Conservation (phyloP, 1,140 invertebrate species). For the Carposina sasakii region DNA sequence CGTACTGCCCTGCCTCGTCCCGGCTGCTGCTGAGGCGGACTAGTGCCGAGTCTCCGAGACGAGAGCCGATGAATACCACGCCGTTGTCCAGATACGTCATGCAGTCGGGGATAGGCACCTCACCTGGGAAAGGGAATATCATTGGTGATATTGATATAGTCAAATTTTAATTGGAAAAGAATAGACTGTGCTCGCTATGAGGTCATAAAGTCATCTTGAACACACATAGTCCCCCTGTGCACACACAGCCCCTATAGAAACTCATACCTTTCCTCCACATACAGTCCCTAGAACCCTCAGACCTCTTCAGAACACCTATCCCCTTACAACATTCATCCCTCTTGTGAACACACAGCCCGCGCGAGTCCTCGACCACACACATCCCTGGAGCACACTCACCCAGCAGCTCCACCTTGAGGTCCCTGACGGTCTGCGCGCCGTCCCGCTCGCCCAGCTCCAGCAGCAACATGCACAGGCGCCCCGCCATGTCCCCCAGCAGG, state of each 20-base stretch:
- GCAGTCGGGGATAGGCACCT: constrained; percentile 97
- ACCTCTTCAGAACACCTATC: too few relatives aligned
- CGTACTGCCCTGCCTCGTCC: constrained; percentile 89
- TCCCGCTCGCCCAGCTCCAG: constrained; percentile 88
- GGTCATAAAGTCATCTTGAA: too few relatives aligned
- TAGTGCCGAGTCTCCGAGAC: constrained; percentile 96
- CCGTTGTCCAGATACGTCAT: constrained; percentile 99
- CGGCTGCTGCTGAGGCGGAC: constrained; percentile 91
- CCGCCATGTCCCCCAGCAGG: constrained; percentile 94
- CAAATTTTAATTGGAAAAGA: too few relatives aligned
- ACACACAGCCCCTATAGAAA: too few relatives aligned
- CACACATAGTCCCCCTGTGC: too few relatives aligned
- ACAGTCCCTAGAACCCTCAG: too few relatives aligned
- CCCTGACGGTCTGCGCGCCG: constrained; percentile 84
- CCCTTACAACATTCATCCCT: too few relatives aligned
- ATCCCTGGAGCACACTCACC: constrained; percentile 72
- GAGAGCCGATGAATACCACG: constrained; percentile 97
- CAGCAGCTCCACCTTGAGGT: constrained; percentile 94
- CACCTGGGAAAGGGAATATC: too few relatives aligned
- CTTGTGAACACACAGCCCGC: too few relatives aligned
- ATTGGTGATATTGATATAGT: too few relatives aligned
- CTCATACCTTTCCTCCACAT: too few relatives aligned
- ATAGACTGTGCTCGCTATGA: too few relatives aligned
- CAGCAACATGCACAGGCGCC: constrained; percentile 97
- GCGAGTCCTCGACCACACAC: neutral